These are phyloP conservation scores for Hassar affinis DNA, from an alignment of 2,113 vertebrate species.

Conservation along the genomic window DNA sequence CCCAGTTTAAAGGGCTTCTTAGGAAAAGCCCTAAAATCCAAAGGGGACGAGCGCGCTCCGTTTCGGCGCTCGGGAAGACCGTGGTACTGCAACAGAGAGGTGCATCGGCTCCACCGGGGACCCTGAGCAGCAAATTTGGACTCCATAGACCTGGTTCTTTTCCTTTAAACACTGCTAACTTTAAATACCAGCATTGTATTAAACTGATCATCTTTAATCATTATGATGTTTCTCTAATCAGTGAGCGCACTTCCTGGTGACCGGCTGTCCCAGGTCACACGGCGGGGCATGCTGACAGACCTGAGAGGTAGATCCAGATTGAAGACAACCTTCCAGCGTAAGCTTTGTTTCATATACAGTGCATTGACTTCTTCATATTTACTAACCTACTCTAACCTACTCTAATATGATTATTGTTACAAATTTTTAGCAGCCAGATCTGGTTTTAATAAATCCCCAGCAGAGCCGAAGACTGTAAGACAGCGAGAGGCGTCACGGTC, in stretches of 20 bases:
- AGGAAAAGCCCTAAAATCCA: constrained; percentile 44
- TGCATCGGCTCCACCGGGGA: constrained; percentile 13
- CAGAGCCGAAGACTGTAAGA: constrained; percentile 14
- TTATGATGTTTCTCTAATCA: constrained; percentile 42
- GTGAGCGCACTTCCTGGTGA: constrained; percentile 68
- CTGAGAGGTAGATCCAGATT: constrained; percentile 40
- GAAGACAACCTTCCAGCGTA: constrained; percentile 36
- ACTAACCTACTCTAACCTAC: not conserved
- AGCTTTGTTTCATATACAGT: not conserved
- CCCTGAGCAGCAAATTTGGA: constrained; percentile 59
- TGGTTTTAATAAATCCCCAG: not conserved
- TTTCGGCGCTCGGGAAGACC: constrained; percentile 44
- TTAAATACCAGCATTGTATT: too few relatives aligned
- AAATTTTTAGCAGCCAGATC: constrained; percentile 24
- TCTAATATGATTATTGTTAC: not conserved
- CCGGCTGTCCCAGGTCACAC: constrained; percentile 68
- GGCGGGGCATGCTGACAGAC: constrained; percentile 66
- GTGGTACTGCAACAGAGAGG: constrained; percentile 42
- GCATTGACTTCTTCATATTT: not conserved
- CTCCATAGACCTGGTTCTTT: constrained; percentile 69
- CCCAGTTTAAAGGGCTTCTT: constrained; percentile 42
- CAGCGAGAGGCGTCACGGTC: not conserved
- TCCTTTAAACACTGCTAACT: not conserved
- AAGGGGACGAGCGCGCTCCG: constrained; percentile 40
- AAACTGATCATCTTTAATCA: too few relatives aligned